Conservation (phyloP, 2,888 invertebrate species). For the Nymphalis c-album region DNA sequence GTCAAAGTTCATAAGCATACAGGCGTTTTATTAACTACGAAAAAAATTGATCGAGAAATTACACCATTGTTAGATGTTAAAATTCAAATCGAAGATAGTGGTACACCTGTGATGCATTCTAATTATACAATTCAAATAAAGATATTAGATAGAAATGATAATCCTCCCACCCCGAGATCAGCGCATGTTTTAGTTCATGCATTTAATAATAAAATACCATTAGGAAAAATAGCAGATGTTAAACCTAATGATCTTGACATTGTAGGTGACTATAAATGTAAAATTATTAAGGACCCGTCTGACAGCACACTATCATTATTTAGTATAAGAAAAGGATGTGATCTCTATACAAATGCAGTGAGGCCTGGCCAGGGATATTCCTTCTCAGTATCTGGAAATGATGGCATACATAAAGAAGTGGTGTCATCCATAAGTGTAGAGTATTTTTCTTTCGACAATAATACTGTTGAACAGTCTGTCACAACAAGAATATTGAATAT, state of each 20-base stretch:
- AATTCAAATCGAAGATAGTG: conserved; percentile 94
- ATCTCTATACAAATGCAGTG: conserved; percentile 87
- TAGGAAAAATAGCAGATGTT: conserved; percentile 94
- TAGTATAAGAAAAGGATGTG: conserved; percentile 88
- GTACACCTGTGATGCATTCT: conserved; percentile 90
- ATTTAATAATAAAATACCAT: conserved; percentile 87
- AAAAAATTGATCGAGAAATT: conserved; percentile 90
- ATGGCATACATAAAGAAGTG: conserved; percentile 93
- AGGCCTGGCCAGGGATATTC: conserved; percentile 88
- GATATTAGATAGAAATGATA: conserved; percentile 94
- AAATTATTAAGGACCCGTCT: conserved; percentile 86
- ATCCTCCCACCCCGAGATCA: conserved; percentile 91
- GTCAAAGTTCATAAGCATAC: conserved; percentile 90
- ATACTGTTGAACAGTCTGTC: conserved; percentile 91
- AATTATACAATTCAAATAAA: conserved; percentile 88
- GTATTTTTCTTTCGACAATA: conserved; percentile 89
- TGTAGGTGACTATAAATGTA: conserved; percentile 94
- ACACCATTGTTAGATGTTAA: conserved; percentile 87
- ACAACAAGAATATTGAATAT: conserved; percentile 88
- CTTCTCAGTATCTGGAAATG: conserved; percentile 92
- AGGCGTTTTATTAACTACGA: conserved; percentile 89
- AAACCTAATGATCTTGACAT: conserved; percentile 95
- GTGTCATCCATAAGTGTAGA: conserved; percentile 92
- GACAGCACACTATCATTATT: conserved; percentile 82
- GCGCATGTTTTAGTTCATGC: conserved; percentile 90